These are phyloP conservation scores for Phoxinus phoxinus DNA, from an alignment of 2,113 vertebrate species.

Conservation along the genomic window DNA sequence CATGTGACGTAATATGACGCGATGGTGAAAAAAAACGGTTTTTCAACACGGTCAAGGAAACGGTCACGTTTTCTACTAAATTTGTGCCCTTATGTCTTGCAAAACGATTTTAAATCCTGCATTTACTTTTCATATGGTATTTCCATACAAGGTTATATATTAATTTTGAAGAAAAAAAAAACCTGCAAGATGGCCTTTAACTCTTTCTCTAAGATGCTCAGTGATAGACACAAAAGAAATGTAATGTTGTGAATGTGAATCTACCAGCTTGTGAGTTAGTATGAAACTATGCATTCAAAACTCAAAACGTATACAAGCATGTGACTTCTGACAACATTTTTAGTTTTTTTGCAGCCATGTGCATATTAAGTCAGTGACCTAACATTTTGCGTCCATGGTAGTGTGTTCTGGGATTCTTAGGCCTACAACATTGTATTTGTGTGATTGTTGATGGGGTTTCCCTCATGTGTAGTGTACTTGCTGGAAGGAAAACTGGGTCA, in stretches of 20 bases:
- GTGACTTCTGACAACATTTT: background rate
- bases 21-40: too few species aligned
- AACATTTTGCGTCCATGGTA: background rate
- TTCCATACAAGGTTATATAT: too few species aligned
- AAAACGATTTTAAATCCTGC: too few species aligned
- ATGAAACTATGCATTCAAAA: background rate
- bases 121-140: too few species aligned
- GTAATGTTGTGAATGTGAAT: background rate
- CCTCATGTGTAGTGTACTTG: slow-evolving; percentile 40
- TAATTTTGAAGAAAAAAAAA: too few species aligned
- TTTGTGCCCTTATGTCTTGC: too few species aligned
- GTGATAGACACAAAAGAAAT: background rate
- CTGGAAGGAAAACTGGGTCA: slow-evolving; percentile 55
- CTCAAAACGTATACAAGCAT: background rate
- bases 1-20: too few species aligned
- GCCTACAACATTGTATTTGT: background rate
- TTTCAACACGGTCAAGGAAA: too few species aligned
- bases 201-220: too few species aligned
- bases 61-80: too few species aligned
- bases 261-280: background rate
- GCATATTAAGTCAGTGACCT: background rate
- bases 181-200: too few species aligned
- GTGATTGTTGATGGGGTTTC: slow-evolving; percentile 29
- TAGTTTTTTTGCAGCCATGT: background rate
- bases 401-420: background rate